These are phyloP conservation scores for Diploscapter pachys DNA, from an alignment of 1,140 invertebrate genomes.

Conservation along the genomic window DNA sequence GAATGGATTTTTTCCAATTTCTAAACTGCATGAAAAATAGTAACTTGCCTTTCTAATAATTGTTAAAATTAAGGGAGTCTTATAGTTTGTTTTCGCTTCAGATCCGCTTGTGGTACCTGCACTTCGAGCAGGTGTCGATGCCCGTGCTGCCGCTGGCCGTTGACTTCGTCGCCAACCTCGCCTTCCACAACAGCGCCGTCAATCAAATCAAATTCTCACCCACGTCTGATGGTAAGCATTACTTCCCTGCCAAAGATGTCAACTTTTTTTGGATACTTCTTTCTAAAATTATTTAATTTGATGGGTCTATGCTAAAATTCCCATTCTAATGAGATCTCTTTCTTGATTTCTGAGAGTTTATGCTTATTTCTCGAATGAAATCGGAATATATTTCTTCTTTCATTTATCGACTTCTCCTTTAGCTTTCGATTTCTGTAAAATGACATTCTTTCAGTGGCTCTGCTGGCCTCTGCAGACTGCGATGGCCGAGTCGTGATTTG, in stretches of 20 bases:
- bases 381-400: no score
- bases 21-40: no score
- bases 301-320: no score
- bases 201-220: conserved; percentile 35
- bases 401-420: no score
- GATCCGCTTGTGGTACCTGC: conserved; percentile 36
- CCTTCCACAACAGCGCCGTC: conserved; percentile 26
- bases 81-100: neutral
- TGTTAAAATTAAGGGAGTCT: no score
- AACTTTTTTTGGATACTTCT: neutral
- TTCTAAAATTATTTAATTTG: neutral
- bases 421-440: neutral
- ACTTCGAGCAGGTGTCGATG: conserved; percentile 18
- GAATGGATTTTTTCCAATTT: neutral
- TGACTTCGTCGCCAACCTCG: conserved; percentile 35
- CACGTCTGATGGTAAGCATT: conserved; percentile 17
- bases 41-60: no score
- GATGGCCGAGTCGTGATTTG: conserved; percentile 35
- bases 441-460: conserved; percentile 20
- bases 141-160: conserved; percentile 27
- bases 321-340: no score
- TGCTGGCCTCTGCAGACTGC: conserved; percentile 37
- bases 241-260: neutral
- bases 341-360: no score
- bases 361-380: no score